Evolutionary conservation across 2,888 invertebrate species (phyloP).

Genomic region (Tachina fera): DNA sequence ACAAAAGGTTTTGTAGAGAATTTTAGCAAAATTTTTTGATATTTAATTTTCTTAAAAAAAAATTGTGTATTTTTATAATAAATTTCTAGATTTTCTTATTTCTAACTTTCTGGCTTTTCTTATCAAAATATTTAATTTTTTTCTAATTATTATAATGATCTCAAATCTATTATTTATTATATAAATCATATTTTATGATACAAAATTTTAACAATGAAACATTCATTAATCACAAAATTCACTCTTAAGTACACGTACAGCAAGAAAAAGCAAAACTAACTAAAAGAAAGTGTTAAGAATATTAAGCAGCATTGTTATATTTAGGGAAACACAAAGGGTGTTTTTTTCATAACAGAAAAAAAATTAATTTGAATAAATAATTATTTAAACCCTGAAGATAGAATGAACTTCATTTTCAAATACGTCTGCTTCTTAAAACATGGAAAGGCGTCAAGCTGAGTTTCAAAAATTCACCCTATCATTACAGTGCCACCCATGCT

Average conservation of each 20-base stretch:
- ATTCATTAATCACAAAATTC: slow-evolving; percentile 63
- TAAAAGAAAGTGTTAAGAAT: slow-evolving; percentile 28
- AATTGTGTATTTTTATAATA: neutral
- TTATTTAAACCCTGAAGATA: too few species aligned
- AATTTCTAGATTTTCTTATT: slow-evolving; percentile 33
- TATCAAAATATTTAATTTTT: too few species aligned
- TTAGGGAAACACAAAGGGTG: neutral
- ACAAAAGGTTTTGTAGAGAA: too few species aligned
- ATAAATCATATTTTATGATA: slow-evolving; percentile 59
- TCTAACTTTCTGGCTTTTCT: too few species aligned
- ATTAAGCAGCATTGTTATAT: slow-evolving; percentile 3
- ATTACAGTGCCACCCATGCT: too few species aligned
- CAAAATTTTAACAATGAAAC: slow-evolving; percentile 30
- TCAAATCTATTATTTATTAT: slow-evolving; percentile 38
- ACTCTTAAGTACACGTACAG: neutral
- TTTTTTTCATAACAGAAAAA: slow-evolving; percentile 19
- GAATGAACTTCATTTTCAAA: too few species aligned
- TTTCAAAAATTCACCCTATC: too few species aligned
- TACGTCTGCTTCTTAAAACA: too few species aligned
- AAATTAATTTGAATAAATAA: neutral
- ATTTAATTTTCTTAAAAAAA: too few species aligned
- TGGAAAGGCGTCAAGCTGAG: too few species aligned
- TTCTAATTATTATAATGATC: slow-evolving; percentile 48
- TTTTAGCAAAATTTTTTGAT: too few species aligned
- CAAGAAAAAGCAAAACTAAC: neutral